Evolutionary conservation across 2,797 vertebrate genomes (phyloP), one percentile per base, ranked within the genome.

Genomic region (Acrossocheilus fasciatus): DNA sequence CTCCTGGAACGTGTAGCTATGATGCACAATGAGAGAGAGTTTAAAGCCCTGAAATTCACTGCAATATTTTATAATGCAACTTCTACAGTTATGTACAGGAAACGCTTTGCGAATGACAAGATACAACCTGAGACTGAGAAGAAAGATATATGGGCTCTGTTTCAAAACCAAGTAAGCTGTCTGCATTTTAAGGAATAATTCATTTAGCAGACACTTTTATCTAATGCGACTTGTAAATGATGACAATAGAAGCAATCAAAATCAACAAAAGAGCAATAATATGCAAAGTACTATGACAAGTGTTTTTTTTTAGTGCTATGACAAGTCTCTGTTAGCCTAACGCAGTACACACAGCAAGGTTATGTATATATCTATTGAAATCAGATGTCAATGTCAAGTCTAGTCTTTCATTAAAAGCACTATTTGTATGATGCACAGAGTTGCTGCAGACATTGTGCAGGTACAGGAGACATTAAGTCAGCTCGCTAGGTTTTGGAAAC

Each of bases 1-100:
- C 90, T 97, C 95, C 95, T 98, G 95, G 92, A 99, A 99, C 0
- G 98, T 99, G 89, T 97, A 99, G 95, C 98, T 99, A 93, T 30
- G 14, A 36, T 23, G 69, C n/a, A 77, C 73, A 62, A 78, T 23
- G 26, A 43, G 4, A 79, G 39, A 84, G 39, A n/a, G 23, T 54
- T 81, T 20, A 62, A 52, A 17, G 23, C 57, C 4, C 23, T n/a
- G 57, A 59, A n/a, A n/a, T n/a, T 11, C 57, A 59, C 57, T n/a
- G 57, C 57, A 12, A 4, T 59, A 4, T 59, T 52, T 10, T 17
- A 17, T 17, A 34, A 68, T 68, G 26, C 30, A 36, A 17, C 64
- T 34, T 66, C 26, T 66, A 66, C 2, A 66, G 7, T 68, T 8
- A 0, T 68, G 7, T 26, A 62, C 59, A 26, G 59, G 59, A 62